These are phyloP conservation scores for Agrochola lota DNA, from an alignment of 2,888 invertebrate genomes.

Conservation along the genomic window DNA sequence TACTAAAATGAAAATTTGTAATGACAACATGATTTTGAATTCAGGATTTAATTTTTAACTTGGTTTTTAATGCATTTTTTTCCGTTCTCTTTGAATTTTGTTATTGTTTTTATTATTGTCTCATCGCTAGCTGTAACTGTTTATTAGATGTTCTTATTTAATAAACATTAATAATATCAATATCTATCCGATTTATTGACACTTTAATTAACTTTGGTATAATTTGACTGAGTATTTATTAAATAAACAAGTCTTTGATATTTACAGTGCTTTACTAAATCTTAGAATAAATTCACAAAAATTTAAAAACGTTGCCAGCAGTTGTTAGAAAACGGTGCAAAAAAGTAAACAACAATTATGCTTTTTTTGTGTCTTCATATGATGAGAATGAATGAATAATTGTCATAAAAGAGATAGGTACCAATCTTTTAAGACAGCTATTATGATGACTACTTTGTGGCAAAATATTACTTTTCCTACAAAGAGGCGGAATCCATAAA, in stretches of 20 bases:
- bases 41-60: neutral
- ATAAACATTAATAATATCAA: neutral
- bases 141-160: no score
- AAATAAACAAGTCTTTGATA: neutral
- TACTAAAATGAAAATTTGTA: conserved; percentile 8
- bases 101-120: neutral
- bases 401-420: no score
- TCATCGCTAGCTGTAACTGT: no score
- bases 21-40: neutral
- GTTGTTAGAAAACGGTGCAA: neutral
- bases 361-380: neutral
- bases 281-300: neutral
- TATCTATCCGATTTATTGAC: neutral
- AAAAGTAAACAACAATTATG: neutral
- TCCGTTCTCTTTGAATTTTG: neutral
- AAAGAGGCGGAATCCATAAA: neutral
- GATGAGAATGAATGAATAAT: neutral
- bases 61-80: no score
- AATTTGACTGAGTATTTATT: conserved; percentile 5
- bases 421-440: neutral
- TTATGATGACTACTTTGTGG: neutral
- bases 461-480: neutral
- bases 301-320: neutral
- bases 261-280: neutral
- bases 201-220: conserved; percentile 2